phyloP scores from a whole-genome alignment of 2,888 invertebrate genomes.

The Drosophila neutralis region DNA sequence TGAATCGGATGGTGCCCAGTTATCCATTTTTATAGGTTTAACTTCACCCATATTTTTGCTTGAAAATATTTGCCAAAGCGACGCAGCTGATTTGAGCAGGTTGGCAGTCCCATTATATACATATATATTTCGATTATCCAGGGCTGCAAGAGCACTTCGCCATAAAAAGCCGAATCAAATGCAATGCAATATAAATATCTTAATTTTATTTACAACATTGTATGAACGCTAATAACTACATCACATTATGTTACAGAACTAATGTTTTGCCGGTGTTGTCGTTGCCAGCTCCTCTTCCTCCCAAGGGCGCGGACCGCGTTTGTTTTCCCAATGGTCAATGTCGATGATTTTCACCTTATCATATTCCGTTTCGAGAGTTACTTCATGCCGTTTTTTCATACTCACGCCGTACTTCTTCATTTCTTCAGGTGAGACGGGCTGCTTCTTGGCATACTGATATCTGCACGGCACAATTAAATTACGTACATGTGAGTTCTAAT shows the following conservation, averaged over 20 bases:
- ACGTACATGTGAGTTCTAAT: slow-evolving; percentile 8
- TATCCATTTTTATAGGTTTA: slow-evolving; percentile 64
- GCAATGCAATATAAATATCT: slow-evolving; percentile 15
- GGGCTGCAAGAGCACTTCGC: slow-evolving; percentile 15
- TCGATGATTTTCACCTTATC: slow-evolving; percentile 90
- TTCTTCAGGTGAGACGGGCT: slow-evolving; percentile 87
- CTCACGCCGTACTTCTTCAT: slow-evolving; percentile 88
- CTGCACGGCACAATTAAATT: slow-evolving; percentile 73
- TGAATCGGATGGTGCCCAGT: slow-evolving; percentile 51
- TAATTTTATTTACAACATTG: slow-evolving; percentile 43
- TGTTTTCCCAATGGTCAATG: slow-evolving; percentile 93
- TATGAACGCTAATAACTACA: slow-evolving; percentile 17
- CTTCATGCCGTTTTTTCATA: slow-evolving; percentile 88
- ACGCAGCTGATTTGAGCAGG: slow-evolving; percentile 34
- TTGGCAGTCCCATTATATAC: slow-evolving; percentile 41
- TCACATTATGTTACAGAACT: slow-evolving; percentile 18
- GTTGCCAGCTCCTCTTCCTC: slow-evolving; percentile 85
- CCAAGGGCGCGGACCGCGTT: slow-evolving; percentile 94
- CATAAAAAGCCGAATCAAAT: slow-evolving; percentile 1
- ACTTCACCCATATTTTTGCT: slow-evolving; percentile 65
- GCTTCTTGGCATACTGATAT: slow-evolving; percentile 87
- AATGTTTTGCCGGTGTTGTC: slow-evolving; percentile 35
- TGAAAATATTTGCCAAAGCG: slow-evolving; percentile 72
- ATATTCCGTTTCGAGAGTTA: slow-evolving; percentile 90
- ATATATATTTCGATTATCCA: slow-evolving; percentile 17